Conservation (phyloP, 2,888 invertebrate species). For the Leptinotarsa peninsularis region DNA sequence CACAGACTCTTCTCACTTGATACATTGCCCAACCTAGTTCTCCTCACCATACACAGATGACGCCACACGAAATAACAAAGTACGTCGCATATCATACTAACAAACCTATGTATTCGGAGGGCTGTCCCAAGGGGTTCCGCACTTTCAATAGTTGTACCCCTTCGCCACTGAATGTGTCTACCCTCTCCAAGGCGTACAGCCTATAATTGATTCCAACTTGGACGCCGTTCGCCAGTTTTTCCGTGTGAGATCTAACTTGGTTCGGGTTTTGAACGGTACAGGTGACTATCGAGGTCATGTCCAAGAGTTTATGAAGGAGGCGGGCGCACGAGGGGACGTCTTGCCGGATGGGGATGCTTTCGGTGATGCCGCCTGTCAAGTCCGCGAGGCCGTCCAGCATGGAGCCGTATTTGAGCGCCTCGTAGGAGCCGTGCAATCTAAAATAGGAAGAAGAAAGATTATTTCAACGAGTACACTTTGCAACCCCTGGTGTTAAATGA, state of each 20-base stretch:
- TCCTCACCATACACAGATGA: too few species aligned
- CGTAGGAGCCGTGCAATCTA: constrained; percentile 92
- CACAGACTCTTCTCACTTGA: too few species aligned
- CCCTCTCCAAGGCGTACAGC: constrained; percentile 79
- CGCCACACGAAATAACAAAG: too few species aligned
- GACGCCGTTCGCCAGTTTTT: constrained; percentile 76
- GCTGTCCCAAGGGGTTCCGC: constrained; percentile 75
- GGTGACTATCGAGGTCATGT: constrained; percentile 88
- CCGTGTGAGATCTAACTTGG: constrained; percentile 64
- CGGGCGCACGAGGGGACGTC: constrained; percentile 77
- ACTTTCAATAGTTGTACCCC: constrained; percentile 78
- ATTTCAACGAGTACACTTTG: background rate
- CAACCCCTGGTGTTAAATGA: too few species aligned
- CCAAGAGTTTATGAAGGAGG: constrained; percentile 77
- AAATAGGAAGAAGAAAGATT: constrained; percentile 44
- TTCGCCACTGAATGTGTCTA: constrained; percentile 79
- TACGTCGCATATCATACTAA: background rate
- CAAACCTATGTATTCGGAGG: constrained; percentile 71
- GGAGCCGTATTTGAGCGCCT: constrained; percentile 93
- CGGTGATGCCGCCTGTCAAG: constrained; percentile 89
- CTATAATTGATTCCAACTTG: constrained; percentile 85
- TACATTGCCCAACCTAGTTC: too few species aligned
- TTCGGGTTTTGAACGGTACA: constrained; percentile 75
- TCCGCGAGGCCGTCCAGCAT: constrained; percentile 88
- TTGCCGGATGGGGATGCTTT: constrained; percentile 80